phyloP scores from a whole-genome alignment of 2,888 invertebrate genomes.

The Cryptosula pallasiana region DNA sequence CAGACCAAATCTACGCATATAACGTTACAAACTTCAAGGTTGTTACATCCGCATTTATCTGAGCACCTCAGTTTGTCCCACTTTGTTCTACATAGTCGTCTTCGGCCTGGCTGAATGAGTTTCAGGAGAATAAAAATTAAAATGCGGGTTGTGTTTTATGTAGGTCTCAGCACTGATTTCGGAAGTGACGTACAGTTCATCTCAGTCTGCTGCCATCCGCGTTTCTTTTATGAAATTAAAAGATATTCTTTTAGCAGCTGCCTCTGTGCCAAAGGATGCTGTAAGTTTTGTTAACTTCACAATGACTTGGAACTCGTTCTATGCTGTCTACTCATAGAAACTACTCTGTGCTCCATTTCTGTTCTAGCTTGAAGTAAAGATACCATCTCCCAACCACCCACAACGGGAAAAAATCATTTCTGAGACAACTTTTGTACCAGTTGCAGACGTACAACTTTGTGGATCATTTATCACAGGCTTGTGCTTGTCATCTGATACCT shows the following conservation, averaged over 20 bases:
- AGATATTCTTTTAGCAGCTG: not conserved
- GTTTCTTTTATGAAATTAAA: not conserved
- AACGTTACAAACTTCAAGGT: slow-evolving; percentile 4
- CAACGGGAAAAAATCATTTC: not conserved
- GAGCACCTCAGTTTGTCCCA: too few relatives aligned
- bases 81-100: too few relatives aligned
- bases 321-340: too few relatives aligned
- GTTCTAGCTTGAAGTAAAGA: not conserved
- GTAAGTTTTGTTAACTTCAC: too few relatives aligned
- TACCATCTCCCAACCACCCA: not conserved
- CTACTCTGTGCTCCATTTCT: too few relatives aligned
- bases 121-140: too few relatives aligned
- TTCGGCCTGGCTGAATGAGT: too few relatives aligned
- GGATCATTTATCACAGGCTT: slow-evolving; percentile 10
- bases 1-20: slow-evolving; percentile 10
- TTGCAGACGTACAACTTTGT: not conserved
- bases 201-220: not conserved
- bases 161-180: not conserved
- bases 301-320: too few relatives aligned
- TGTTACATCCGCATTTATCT: too few relatives aligned
- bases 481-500: not conserved
- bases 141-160: too few relatives aligned
- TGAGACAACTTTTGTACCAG: not conserved
- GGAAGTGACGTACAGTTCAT: not conserved
- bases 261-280: not conserved